These are phyloP conservation scores for Hippocampus comes DNA, from an alignment of 2,113 vertebrate species.

Conservation along the genomic window DNA sequence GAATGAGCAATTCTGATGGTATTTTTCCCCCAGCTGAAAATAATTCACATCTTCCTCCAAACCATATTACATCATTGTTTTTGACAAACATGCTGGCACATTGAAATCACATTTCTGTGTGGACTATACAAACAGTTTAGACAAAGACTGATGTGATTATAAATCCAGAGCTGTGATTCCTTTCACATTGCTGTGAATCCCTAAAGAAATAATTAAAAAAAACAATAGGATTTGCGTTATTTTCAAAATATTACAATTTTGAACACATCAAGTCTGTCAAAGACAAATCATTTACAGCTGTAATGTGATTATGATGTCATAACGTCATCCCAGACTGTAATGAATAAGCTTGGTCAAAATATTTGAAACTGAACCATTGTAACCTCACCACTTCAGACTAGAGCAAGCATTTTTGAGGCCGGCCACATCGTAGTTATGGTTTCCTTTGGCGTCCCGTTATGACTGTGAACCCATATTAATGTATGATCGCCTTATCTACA, in stretches of 20 bases:
- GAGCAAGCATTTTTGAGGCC: no score
- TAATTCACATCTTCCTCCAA: background rate
- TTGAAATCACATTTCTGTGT: background rate
- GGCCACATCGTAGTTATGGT: no score
- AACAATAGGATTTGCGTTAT: constrained; percentile 46
- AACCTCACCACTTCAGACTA: background rate
- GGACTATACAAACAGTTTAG: background rate
- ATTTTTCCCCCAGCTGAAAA: constrained; percentile 3
- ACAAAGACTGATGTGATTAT: constrained; percentile 11
- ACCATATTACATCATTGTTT: constrained; percentile 2
- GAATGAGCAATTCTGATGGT: background rate
- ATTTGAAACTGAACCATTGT: background rate
- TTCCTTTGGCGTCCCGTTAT: no score
- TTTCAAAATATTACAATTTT: constrained; percentile 55
- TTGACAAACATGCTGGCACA: background rate
- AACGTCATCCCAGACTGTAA: background rate
- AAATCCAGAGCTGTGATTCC: background rate
- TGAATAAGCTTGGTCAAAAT: no score
- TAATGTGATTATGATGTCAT: background rate
- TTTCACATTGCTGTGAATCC: background rate
- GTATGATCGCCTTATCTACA: no score
- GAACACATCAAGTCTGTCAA: constrained; percentile 48
- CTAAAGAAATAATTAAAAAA: background rate
- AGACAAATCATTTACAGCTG: constrained; percentile 56
- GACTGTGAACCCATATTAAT: no score